Conservation (phyloP, 1,140 invertebrate genomes). For the Probaryconus sp. region DNA sequence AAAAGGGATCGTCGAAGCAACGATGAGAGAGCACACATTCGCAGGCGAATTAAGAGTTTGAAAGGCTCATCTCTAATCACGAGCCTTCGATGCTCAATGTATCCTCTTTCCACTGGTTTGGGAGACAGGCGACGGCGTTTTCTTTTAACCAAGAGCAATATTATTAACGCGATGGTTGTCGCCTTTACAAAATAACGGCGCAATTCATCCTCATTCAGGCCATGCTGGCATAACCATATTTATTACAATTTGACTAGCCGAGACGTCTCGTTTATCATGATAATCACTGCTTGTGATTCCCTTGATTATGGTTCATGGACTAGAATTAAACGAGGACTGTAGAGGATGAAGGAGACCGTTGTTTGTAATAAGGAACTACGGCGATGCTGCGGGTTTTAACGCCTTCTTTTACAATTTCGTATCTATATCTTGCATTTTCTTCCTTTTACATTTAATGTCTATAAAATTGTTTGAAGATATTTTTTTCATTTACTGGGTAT, state of each 20-base stretch:
- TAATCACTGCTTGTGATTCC: slow-evolving; percentile 9
- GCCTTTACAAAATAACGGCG: slow-evolving; percentile 1
- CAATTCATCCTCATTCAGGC: slow-evolving; percentile 16
- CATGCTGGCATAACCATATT: neutral
- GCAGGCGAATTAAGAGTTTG: slow-evolving; percentile 71
- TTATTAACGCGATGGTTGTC: neutral
- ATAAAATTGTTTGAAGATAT: too few species aligned
- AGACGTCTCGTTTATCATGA: slow-evolving; percentile 24
- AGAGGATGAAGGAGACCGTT: neutral
- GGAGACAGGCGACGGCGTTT: slow-evolving; percentile 4
- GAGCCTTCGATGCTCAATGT: slow-evolving; percentile 50
- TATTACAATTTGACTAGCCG: slow-evolving; percentile 26
- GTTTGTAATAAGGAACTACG: neutral
- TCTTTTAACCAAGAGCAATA: slow-evolving; percentile 2
- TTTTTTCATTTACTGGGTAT: too few species aligned
- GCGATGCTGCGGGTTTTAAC: too few species aligned
- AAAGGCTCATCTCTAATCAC: slow-evolving; percentile 67
- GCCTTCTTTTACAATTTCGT: too few species aligned
- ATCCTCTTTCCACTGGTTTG: slow-evolving; percentile 2
- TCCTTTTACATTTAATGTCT: too few species aligned
- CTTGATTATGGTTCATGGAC: slow-evolving; percentile 14
- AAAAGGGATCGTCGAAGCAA: slow-evolving; percentile 37
- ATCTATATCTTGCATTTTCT: too few species aligned
- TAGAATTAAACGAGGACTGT: neutral
- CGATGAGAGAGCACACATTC: slow-evolving; percentile 51